These are phyloP conservation scores for Macrosoma leucophasiata DNA, from an alignment of 2,888 invertebrate genomes.

Conservation along the genomic window DNA sequence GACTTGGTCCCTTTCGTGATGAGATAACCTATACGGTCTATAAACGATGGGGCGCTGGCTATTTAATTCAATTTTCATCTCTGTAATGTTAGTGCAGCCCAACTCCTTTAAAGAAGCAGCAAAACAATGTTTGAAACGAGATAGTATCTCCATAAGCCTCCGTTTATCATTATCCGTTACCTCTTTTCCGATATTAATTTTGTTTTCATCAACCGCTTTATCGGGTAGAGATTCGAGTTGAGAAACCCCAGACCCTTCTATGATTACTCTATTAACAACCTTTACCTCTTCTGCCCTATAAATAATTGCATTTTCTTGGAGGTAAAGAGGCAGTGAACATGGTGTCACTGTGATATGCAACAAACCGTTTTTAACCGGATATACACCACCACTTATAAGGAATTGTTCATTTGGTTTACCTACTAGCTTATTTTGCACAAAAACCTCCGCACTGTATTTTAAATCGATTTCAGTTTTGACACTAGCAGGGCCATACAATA, in stretches of 20 bases:
- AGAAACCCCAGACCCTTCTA: conserved; percentile 2
- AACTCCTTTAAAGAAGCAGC: conserved; percentile 15
- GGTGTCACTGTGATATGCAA: conserved; percentile 9
- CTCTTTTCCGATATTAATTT: no score
- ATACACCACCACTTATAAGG: conserved; percentile 17
- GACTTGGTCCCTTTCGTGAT: conserved; percentile 23
- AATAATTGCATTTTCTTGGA: conserved; percentile 6
- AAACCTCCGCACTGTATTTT: conserved; percentile 2
- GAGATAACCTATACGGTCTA: conserved; percentile 26
- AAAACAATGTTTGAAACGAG: conserved; percentile 23
- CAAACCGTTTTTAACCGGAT: no score
- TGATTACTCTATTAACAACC: conserved; percentile 4
- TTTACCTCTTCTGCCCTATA: conserved; percentile 4
- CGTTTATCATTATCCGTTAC: conserved; percentile 4
- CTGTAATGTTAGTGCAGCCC: conserved; percentile 20
- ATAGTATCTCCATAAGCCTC: conserved; percentile 12
- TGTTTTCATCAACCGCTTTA: no score
- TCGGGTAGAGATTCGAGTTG: no score
- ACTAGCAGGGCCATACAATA: conserved; percentile 12
- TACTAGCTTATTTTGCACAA: conserved; percentile 13
- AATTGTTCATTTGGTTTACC: conserved; percentile 18
- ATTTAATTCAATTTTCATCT: conserved; percentile 24
- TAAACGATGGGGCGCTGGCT: conserved; percentile 23
- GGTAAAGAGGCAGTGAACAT: conserved; percentile 6
- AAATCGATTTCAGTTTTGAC: conserved; percentile 7